Evolutionary conservation across 2,888 invertebrate species (phyloP).

Genomic region (Salticus scenicus): DNA sequence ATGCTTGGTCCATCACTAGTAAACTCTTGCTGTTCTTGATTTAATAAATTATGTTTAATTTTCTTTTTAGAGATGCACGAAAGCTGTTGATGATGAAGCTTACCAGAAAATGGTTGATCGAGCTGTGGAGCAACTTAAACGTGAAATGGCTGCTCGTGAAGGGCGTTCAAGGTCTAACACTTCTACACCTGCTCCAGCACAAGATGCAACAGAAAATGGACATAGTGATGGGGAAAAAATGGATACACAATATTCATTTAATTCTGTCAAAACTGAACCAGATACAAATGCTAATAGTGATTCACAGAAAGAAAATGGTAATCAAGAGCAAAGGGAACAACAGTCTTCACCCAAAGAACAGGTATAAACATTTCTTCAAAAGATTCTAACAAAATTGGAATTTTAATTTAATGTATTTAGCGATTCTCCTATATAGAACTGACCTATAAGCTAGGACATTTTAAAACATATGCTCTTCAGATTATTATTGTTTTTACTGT

Average conservation of each 20-base stretch:
- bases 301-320: slow-evolving; percentile 24
- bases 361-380: slow-evolving; percentile 6
- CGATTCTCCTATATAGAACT: too few relatives aligned
- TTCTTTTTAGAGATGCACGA: slow-evolving; percentile 80
- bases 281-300: neutral
- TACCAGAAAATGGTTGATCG: slow-evolving; percentile 91
- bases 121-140: slow-evolving; percentile 75
- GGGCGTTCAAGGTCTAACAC: slow-evolving; percentile 51
- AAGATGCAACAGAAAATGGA: slow-evolving; percentile 29
- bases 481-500: too few relatives aligned
- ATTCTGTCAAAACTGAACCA: slow-evolving; percentile 35
- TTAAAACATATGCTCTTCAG: too few relatives aligned
- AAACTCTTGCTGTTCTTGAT: too few relatives aligned
- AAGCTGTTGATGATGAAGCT: slow-evolving; percentile 93
- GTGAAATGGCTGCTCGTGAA: slow-evolving; percentile 67
- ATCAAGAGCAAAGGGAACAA: slow-evolving; percentile 19
- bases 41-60: neutral
- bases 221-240: slow-evolving; percentile 39
- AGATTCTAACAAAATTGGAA: neutral
- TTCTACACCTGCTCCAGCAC: slow-evolving; percentile 26
- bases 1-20: too few relatives aligned
- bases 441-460: too few relatives aligned
- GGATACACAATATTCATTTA: slow-evolving; percentile 39
- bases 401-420: too few relatives aligned
- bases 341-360: slow-evolving; percentile 29